Percentiles rank a stretch among this genome's conserved stretches.
Conservation (phyloP, 2,797 vertebrate genomes). For the Poeciliopsis infans region DNA sequence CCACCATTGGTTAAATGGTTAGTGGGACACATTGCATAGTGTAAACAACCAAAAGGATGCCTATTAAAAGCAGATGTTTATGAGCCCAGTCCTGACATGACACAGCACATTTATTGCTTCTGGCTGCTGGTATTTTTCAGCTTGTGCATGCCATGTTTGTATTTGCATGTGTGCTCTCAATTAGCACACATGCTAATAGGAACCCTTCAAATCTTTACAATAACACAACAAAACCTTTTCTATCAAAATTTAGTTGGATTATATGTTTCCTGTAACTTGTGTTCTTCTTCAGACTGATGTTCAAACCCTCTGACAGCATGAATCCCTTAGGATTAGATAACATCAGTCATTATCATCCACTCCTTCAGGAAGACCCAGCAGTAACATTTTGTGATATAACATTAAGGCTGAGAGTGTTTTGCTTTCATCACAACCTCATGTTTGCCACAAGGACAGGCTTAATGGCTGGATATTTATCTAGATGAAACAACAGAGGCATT, state of each 20-base stretch:
- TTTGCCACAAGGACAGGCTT: slow-evolving; percentile 23
- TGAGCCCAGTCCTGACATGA: slow-evolving; percentile 62
- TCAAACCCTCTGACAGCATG: slow-evolving; percentile 45
- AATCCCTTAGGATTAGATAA: slow-evolving; percentile 52
- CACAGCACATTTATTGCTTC: slow-evolving; percentile 62
- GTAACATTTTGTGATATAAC: slow-evolving; percentile 45
- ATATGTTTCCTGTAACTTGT: too few relatives aligned
- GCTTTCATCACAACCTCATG: slow-evolving; percentile 28
- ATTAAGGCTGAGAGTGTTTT: slow-evolving; percentile 27
- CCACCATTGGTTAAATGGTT: slow-evolving; percentile 37
- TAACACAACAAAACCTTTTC: slow-evolving; percentile 10
- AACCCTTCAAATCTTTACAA: slow-evolving; percentile 55
- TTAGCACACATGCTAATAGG: slow-evolving; percentile 49
- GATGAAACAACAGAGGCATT: slow-evolving; percentile 35
- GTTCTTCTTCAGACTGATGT: too few relatives aligned
- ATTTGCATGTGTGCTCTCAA: slow-evolving; percentile 63
- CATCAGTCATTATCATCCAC: slow-evolving; percentile 49
- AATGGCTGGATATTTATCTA: slow-evolving; percentile 36
- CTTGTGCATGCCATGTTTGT: slow-evolving; percentile 36
- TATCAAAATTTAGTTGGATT: slow-evolving; percentile 25
- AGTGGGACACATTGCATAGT: slow-evolving; percentile 54
- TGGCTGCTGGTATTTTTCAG: slow-evolving; percentile 20
- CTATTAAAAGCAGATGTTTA: slow-evolving; percentile 80
- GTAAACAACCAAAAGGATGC: slow-evolving; percentile 65
- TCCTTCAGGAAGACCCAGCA: slow-evolving; percentile 46